A percentile compares a stretch with the other conserved stretches of the same genome.
Conservation (phyloP, 2,888 invertebrate genomes). For the Pinctada fucata region DNA sequence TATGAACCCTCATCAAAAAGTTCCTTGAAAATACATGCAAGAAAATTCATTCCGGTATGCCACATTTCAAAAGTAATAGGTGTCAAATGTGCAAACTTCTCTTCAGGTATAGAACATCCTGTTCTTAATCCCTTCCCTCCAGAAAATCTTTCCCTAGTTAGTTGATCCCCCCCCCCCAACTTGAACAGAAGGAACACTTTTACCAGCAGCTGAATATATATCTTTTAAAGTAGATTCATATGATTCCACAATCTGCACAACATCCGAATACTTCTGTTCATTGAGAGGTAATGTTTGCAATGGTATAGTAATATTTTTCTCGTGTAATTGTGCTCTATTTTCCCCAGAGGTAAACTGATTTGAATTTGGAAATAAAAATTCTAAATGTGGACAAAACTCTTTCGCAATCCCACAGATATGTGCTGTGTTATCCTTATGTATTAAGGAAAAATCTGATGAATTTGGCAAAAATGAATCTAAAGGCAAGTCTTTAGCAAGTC, state of each 20-base stretch:
- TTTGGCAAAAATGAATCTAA: constrained; percentile 6
- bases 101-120: background rate
- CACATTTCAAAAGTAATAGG: constrained; percentile 32
- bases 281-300: constrained; percentile 2
- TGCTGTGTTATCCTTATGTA: background rate
- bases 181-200: background rate
- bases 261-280: constrained; percentile 26
- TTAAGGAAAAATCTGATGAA: background rate
- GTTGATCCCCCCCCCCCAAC: constrained; percentile 15
- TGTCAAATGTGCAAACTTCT: constrained; percentile 9
- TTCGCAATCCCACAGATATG: background rate
- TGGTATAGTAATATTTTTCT: constrained; percentile 11
- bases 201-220: background rate
- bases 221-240: constrained; percentile 6
- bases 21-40: constrained; percentile 14
- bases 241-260: constrained; percentile 17
- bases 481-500: background rate
- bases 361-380: background rate
- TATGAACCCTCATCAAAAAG: constrained; percentile 7
- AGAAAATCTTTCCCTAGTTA: constrained; percentile 24
- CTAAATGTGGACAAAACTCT: background rate
- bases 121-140: constrained; percentile 26
- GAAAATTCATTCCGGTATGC: constrained; percentile 24
- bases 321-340: background rate
- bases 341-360: background rate